phyloP scores from a whole-genome alignment of 2,113 vertebrate genomes.

The Leptosomus discolor region DNA sequence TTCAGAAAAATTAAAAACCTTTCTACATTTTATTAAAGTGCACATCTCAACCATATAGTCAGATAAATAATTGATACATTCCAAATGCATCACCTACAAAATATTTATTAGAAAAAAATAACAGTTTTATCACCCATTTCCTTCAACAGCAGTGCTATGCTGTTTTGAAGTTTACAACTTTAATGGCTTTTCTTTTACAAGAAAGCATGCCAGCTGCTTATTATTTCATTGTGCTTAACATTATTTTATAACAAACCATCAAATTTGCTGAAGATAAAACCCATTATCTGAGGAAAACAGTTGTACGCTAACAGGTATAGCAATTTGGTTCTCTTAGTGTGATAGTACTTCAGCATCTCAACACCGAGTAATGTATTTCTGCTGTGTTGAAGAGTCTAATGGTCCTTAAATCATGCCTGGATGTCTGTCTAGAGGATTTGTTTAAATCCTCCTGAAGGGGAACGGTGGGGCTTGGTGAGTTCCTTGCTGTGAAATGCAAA shows the following conservation, averaged over 20 bases:
- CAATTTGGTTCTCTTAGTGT: background rate
- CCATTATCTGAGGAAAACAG: background rate
- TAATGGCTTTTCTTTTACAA: background rate
- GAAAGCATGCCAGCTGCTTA: background rate
- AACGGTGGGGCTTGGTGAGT: fast-evolving
- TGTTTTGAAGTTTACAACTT: background rate
- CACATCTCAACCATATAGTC: constrained; percentile 2
- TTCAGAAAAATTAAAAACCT: constrained; percentile 67
- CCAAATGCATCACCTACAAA: constrained; percentile 48
- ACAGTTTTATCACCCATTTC: constrained; percentile 39
- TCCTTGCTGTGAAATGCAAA: background rate
- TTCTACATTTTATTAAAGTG: constrained; percentile 64
- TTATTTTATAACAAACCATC: constrained; percentile 36
- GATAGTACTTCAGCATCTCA: background rate
- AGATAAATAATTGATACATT: constrained; percentile 58
- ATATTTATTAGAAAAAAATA: constrained; percentile 47
- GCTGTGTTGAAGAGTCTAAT: background rate
- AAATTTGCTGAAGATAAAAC: background rate
- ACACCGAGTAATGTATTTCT: background rate
- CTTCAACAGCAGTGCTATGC: background rate
- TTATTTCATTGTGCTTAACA: constrained; percentile 46
- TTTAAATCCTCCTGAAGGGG: background rate
- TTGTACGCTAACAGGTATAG: background rate
- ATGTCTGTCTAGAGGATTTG: background rate
- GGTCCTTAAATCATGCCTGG: background rate